These are phyloP conservation scores for Chirona hameri DNA, from an alignment of 2,888 invertebrate species.

Conservation along the genomic window DNA sequence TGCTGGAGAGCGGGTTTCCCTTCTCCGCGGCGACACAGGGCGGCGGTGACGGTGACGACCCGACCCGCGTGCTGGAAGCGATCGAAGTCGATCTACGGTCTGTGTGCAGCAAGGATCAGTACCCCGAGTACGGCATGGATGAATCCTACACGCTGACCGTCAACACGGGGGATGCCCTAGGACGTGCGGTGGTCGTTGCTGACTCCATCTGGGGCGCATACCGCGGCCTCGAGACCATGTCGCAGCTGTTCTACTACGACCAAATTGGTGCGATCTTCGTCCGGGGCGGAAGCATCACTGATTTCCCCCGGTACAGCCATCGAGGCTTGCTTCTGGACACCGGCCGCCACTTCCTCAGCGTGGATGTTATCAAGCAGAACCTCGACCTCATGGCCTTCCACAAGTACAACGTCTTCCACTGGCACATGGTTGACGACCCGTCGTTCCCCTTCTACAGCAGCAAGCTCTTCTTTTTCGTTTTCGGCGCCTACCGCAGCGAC, in stretches of 20 bases:
- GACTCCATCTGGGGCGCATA: conserved; percentile 75
- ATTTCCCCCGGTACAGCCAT: conserved; percentile 73
- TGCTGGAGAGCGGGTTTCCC: background rate
- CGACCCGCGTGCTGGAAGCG: background rate
- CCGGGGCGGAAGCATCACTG: conserved; percentile 55
- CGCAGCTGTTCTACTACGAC: conserved; percentile 63
- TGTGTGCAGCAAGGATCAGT: conserved; percentile 49
- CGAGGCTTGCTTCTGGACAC: conserved; percentile 84
- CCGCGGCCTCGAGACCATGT: conserved; percentile 79
- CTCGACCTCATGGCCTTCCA: conserved; percentile 85
- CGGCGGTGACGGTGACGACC: background rate
- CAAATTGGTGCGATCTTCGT: conserved; percentile 47
- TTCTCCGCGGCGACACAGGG: background rate
- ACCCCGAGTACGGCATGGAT: background rate
- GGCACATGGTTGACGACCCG: conserved; percentile 92
- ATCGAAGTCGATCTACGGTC: conserved; percentile 34
- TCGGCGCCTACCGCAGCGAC: conserved; percentile 41
- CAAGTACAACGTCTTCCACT: conserved; percentile 89
- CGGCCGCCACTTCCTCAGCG: conserved; percentile 74
- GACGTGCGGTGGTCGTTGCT: conserved; percentile 45
- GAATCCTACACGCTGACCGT: conserved; percentile 41
- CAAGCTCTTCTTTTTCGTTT: conserved; percentile 68
- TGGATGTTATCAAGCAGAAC: conserved; percentile 60
- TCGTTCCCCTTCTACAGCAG: conserved; percentile 84
- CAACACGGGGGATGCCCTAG: conserved; percentile 43